Conservation (phyloP, 1,140 invertebrate genomes). For the Drosophila kohkoa region DNA sequence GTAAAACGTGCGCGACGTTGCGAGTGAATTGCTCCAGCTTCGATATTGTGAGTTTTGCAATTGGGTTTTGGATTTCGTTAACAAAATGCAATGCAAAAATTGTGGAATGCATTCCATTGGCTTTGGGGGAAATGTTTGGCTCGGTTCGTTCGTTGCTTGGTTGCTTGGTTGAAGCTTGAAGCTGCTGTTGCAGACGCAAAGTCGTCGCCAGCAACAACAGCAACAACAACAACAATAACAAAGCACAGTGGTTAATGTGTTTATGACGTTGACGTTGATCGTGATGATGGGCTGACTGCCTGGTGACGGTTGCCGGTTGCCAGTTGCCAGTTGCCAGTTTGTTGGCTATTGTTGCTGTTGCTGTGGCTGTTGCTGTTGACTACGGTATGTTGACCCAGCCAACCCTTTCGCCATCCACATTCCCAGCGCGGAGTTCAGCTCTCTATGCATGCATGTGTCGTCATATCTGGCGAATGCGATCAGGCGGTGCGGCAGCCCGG, state of each 20-base stretch:
- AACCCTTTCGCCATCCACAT: slow-evolving; percentile 7
- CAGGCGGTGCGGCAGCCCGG: slow-evolving; percentile 4
- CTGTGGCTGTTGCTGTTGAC: slow-evolving; percentile 1
- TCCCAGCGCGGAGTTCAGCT: background rate
- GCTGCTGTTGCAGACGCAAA: background rate
- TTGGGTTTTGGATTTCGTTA: slow-evolving; percentile 43
- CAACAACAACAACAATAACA: background rate
- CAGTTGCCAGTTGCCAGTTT: background rate
- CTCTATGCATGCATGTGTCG: slow-evolving; percentile 13
- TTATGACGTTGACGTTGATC: slow-evolving; percentile 31
- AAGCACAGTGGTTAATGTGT: slow-evolving; percentile 6
- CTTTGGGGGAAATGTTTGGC: slow-evolving; percentile 3
- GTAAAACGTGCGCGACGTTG: slow-evolving; percentile 50
- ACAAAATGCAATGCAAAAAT: slow-evolving; percentile 25
- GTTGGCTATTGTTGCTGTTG: background rate
- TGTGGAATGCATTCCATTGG: slow-evolving; percentile 39
- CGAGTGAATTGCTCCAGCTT: slow-evolving; percentile 50
- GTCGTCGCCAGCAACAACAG: background rate
- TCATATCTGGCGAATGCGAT: slow-evolving; percentile 43
- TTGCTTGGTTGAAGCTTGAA: slow-evolving; percentile 14
- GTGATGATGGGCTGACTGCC: slow-evolving; percentile 20
- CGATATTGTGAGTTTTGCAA: slow-evolving; percentile 35
- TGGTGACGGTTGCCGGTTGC: background rate
- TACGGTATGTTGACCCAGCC: slow-evolving; percentile 44
- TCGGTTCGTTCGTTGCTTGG: background rate